phyloP scores from a whole-genome alignment of 2,113 vertebrate species.

The Oryzias melastigma region DNA sequence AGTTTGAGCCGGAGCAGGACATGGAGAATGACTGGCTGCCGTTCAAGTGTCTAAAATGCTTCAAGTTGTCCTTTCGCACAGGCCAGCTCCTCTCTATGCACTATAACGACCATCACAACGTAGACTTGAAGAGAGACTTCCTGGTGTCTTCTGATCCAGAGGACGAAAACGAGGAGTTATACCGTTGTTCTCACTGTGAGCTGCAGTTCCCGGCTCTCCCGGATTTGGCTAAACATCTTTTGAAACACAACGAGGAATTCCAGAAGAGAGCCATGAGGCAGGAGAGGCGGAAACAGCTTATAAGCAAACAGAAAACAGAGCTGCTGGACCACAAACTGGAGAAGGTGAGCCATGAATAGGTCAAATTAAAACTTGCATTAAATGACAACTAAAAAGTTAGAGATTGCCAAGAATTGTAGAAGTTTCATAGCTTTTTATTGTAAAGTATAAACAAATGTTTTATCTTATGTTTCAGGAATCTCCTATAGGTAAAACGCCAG shows the following conservation, averaged over 20 bases:
- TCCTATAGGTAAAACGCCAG: constrained; percentile 61
- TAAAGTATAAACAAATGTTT: not conserved
- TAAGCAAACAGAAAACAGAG: constrained; percentile 88
- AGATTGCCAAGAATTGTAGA: no score
- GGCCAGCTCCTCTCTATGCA: constrained; percentile 91
- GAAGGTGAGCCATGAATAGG: constrained; percentile 76
- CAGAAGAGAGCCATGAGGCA: constrained; percentile 91
- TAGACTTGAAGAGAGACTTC: constrained; percentile 94
- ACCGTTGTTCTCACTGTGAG: constrained; percentile 95
- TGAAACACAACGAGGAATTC: constrained; percentile 92
- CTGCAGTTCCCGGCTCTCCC: constrained; percentile 85
- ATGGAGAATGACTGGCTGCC: constrained; percentile 87
- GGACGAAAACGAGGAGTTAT: constrained; percentile 79
- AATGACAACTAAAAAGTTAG: no score
- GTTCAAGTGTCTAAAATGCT: constrained; percentile 94
- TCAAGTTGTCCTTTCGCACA: constrained; percentile 89
- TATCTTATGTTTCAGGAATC: constrained; percentile 50
- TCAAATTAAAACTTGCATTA: no score
- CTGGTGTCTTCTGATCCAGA: constrained; percentile 76
- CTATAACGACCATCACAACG: constrained; percentile 93
- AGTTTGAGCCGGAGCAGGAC: constrained; percentile 79
- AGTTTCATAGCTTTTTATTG: not conserved
- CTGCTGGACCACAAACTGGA: constrained; percentile 85
- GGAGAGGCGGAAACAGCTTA: constrained; percentile 89
- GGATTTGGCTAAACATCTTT: constrained; percentile 88